These are phyloP conservation scores for Yponomeuta malinellus DNA, from an alignment of 2,888 invertebrate genomes.

Conservation along the genomic window DNA sequence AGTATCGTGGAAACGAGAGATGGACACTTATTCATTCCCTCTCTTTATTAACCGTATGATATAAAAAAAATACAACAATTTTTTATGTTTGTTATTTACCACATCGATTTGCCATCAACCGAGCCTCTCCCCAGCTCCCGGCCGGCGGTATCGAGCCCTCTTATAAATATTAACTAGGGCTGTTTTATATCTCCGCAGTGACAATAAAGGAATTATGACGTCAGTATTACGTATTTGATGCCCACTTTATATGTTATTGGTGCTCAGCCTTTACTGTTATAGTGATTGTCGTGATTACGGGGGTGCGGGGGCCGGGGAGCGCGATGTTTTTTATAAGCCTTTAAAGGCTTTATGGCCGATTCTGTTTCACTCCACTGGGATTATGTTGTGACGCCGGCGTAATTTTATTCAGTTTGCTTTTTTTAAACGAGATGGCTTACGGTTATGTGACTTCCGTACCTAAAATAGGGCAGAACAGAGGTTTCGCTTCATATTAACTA, in stretches of 20 bases:
- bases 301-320: slow-evolving; percentile 25
- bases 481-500: background rate
- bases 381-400: slow-evolving; percentile 4
- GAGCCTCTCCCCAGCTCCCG: background rate
- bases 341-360: slow-evolving; percentile 34
- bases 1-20: no score
- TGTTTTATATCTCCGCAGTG: slow-evolving; percentile 27
- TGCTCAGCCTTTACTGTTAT: slow-evolving; percentile 38
- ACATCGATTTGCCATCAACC: background rate
- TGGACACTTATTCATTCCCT: no score
- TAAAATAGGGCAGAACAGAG: background rate
- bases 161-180: slow-evolving; percentile 45
- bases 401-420: slow-evolving; percentile 1
- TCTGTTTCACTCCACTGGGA: slow-evolving; percentile 11
- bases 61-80: background rate
- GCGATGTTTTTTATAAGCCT: slow-evolving; percentile 40
- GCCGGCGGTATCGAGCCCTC: background rate
- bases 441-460: background rate
- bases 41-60: background rate
- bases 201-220: slow-evolving; percentile 58
- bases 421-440: background rate
- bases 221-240: slow-evolving; percentile 41
- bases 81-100: background rate
- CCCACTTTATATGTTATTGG: slow-evolving; percentile 31
- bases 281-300: slow-evolving; percentile 33